A percentile compares a stretch with the other conserved stretches of the same genome.
phyloP scores from a whole-genome alignment of 1,140 invertebrate genomes.

The Paramacrobiotus metropolitanus region DNA sequence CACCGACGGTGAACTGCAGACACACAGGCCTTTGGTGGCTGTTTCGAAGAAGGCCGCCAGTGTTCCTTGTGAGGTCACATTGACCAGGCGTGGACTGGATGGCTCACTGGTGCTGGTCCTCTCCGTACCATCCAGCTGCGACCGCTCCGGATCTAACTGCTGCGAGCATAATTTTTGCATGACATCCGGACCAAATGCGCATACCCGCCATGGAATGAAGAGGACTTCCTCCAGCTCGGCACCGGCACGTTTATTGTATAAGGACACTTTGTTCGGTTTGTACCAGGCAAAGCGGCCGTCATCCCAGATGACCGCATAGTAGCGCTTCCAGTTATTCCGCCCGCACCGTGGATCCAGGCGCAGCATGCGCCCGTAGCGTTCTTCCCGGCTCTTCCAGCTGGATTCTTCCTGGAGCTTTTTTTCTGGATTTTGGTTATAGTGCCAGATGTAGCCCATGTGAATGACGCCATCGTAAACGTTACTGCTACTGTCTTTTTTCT shows the following conservation, averaged over 20 bases:
- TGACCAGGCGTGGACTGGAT: neutral
- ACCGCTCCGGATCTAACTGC: neutral
- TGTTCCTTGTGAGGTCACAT: no score
- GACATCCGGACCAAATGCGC: neutral
- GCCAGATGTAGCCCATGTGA: neutral
- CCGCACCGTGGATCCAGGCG: neutral
- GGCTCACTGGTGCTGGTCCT: neutral
- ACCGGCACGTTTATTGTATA: neutral
- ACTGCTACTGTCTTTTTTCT: neutral
- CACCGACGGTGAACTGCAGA: neutral
- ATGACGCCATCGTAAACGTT: neutral
- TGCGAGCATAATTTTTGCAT: neutral
- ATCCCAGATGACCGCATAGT: neutral
- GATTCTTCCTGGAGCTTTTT: neutral
- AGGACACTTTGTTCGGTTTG: neutral
- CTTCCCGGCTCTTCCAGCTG: neutral
- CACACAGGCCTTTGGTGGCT: neutral
- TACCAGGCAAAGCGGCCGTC: neutral
- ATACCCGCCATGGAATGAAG: neutral
- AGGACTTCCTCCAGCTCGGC: constrained; percentile 1
- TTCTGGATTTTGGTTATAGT: neutral
- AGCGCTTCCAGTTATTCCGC: neutral
- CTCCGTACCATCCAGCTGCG: neutral
- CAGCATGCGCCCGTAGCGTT: neutral
- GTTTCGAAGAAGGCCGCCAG: neutral